A percentile compares a stretch with the other conserved stretches of the same genome.
phyloP scores from a whole-genome alignment of 1,140 invertebrate species.

The Harlomillsia oculata region DNA sequence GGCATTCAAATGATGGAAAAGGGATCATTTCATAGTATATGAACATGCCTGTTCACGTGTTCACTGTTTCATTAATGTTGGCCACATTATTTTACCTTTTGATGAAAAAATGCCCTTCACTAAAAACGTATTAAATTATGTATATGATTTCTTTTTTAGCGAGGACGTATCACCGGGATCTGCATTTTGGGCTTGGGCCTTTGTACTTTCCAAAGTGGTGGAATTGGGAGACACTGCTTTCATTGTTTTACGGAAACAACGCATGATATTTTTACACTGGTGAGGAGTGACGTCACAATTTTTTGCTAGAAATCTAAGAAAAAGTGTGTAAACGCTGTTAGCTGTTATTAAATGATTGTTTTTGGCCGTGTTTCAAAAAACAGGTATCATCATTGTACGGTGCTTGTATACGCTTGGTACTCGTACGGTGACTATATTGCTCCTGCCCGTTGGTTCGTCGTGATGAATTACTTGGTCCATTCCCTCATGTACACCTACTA shows the following conservation, averaged over 20 bases:
- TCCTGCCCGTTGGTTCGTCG: conserved; percentile 94
- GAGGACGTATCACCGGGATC: conserved; percentile 40
- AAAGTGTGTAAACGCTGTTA: background rate
- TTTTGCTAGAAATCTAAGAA: background rate
- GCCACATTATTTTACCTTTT: no score
- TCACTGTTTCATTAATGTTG: no score
- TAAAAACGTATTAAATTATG: no score
- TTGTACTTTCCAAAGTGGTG: conserved; percentile 46
- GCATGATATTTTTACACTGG: conserved; percentile 49
- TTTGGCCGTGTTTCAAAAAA: conserved; percentile 38
- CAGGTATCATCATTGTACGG: conserved; percentile 77
- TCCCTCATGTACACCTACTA: conserved; percentile 54
- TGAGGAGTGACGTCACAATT: conserved; percentile 42
- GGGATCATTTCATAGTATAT: no score
- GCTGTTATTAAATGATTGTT: conserved; percentile 39
- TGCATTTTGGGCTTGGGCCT: conserved; percentile 46
- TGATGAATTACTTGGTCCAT: conserved; percentile 53
- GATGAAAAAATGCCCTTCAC: no score
- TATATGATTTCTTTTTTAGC: conserved; percentile 10
- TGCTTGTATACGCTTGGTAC: conserved; percentile 93
- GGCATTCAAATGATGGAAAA: no score
- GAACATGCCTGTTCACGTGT: no score
- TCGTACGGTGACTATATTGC: conserved; percentile 92
- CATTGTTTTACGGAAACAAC: conserved; percentile 51
- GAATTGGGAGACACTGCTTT: conserved; percentile 41